Evolutionary conservation across 1,140 invertebrate genomes (phyloP).

Genomic region (Grapholita molesta): DNA sequence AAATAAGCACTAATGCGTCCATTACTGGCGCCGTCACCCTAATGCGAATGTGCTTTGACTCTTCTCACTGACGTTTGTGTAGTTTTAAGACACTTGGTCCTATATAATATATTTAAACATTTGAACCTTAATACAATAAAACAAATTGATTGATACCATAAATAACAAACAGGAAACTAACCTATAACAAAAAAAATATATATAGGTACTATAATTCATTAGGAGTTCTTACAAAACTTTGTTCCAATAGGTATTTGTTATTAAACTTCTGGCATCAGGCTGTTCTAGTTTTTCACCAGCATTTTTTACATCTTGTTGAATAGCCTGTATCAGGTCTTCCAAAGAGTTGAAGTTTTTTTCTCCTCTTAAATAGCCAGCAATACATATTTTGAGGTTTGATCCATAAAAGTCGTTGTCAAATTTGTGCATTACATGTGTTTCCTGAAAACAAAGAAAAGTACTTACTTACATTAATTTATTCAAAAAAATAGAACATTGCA

Average conservation of each 20-base stretch:
- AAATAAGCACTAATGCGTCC: too few species aligned
- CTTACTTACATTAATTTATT: neutral
- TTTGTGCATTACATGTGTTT: slow-evolving; percentile 94
- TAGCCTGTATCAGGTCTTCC: slow-evolving; percentile 86
- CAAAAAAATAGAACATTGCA: too few species aligned
- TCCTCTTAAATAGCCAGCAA: slow-evolving; percentile 90
- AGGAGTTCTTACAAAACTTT: neutral
- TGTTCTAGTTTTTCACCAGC: slow-evolving; percentile 80
- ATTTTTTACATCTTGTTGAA: slow-evolving; percentile 86
- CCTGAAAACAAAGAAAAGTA: slow-evolving; percentile 77
- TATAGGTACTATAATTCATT: too few species aligned
- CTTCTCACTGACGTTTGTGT: too few species aligned
- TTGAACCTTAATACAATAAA: too few species aligned
- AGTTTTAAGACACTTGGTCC: too few species aligned
- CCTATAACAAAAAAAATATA: too few species aligned
- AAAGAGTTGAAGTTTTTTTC: slow-evolving; percentile 91
- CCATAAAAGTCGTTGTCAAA: slow-evolving; percentile 95
- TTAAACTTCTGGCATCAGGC: slow-evolving; percentile 44
- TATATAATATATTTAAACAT: too few species aligned
- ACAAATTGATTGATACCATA: too few species aligned
- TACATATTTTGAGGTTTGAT: slow-evolving; percentile 85
- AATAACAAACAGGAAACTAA: too few species aligned
- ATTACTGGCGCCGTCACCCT: too few species aligned
- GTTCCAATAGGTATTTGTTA: slow-evolving; percentile 42
- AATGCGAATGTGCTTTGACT: too few species aligned